Evolutionary conservation across 1,140 invertebrate genomes (phyloP), one percentile per base, ranked within the genome.

Genomic region (Melipona quadrifasciata): DNA sequence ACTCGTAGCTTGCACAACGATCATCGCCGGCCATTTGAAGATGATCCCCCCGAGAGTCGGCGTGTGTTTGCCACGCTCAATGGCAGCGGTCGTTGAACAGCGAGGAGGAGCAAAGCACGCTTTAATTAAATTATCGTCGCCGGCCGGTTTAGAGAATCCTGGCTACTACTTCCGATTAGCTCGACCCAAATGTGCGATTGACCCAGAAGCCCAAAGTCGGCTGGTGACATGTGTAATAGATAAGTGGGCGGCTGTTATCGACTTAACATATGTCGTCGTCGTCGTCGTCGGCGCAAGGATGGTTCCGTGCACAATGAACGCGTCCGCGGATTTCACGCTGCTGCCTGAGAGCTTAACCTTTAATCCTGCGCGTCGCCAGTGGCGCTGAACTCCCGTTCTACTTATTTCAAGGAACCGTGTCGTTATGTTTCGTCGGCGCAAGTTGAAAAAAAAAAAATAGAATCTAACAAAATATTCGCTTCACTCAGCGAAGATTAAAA

Each of bases 231-330:
- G 84, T 88, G 87, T 89, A 89, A 89, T 87, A 77, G 80, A 88
- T 89, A 89, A 89, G 87, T 88, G 87, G 87, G 77, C 87, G 88
- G 87, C 87, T 89, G 87, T 84, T 86, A 89, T 89, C 65, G 87
- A 88, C 87, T 88, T 83, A 86, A 82, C 82, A 73, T 88, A 88
- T 86, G 72, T 74, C 79, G 80, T 70, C 61, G 72, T 31, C 51
- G 64, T 19, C 51, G 73, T 39, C 73, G 68, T 31, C 53, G 73
- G 51, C n/a, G 75, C 75, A 34, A 71, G 53, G 47, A 71, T 47
- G 17, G 34, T 8, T 21, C 47, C 39, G 47, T 27, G 73, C 74
- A 78, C 75, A 64, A 83, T 61, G 27, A 61, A 16, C 74, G 74
- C 65, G 74, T n/a, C 19, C 4, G 21, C 19, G 53, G 53, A 10